phyloP scores from a whole-genome alignment of 2,888 invertebrate genomes.

The Lithosia quadra region DNA sequence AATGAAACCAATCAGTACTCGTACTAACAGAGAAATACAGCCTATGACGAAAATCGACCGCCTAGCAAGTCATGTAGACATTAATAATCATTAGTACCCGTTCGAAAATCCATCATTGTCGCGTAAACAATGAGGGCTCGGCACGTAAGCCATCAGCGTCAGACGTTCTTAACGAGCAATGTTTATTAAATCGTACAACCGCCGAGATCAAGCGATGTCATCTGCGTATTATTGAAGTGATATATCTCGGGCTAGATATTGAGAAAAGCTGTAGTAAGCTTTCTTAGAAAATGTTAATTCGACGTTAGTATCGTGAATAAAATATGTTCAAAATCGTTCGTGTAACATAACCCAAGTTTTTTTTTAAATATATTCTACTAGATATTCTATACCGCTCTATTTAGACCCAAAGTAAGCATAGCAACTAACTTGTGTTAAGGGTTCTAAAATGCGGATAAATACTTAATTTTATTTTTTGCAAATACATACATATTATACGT shows the following conservation, averaged over 20 bases:
- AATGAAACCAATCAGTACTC: background rate
- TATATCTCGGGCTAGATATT: background rate
- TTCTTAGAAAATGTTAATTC: too few species aligned
- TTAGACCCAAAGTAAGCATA: too few species aligned
- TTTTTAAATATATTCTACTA: too few species aligned
- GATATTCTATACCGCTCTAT: too few species aligned
- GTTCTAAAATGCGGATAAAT: too few species aligned
- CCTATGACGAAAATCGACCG: background rate
- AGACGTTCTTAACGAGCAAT: slow-evolving; percentile 49
- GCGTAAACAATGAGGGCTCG: slow-evolving; percentile 48
- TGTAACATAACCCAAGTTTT: too few species aligned
- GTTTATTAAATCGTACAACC: slow-evolving; percentile 43
- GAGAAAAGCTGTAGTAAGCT: background rate
- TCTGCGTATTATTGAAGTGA: slow-evolving; percentile 13
- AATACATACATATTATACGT: too few species aligned
- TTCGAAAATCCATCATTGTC: slow-evolving; percentile 56
- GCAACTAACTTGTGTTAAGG: too few species aligned
- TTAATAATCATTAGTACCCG: slow-evolving; percentile 58
- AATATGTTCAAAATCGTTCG: too few species aligned
- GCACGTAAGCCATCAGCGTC: slow-evolving; percentile 45
- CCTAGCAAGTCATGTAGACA: slow-evolving; percentile 31
- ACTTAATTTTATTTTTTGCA: too few species aligned
- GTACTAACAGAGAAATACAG: slow-evolving; percentile 3
- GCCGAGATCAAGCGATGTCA: slow-evolving; percentile 19
- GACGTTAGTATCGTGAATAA: too few species aligned